Conservation (phyloP, 2,888 invertebrate species). For the Drosophila mettleri region DNA sequence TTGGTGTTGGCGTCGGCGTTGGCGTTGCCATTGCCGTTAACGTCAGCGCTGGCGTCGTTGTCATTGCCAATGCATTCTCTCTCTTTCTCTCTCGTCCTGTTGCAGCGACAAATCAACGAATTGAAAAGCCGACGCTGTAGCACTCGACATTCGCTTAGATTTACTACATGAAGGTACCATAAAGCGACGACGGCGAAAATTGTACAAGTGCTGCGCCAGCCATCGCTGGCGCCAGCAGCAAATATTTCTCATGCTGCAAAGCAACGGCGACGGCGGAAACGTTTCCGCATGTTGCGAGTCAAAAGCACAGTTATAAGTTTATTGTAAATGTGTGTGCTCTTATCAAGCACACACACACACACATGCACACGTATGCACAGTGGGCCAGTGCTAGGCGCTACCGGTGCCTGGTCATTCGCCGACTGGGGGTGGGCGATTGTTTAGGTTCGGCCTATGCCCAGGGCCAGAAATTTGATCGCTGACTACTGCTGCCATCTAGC, state of each 20-base stretch:
- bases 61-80: slow-evolving; percentile 44
- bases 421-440: neutral
- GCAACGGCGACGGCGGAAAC: slow-evolving; percentile 12
- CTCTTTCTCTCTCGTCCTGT: slow-evolving; percentile 1
- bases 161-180: slow-evolving; percentile 31
- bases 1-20: neutral
- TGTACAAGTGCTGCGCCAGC: slow-evolving; percentile 29
- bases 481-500: slow-evolving; percentile 43
- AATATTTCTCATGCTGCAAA: slow-evolving; percentile 49
- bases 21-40: slow-evolving; percentile 5
- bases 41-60: slow-evolving; percentile 11
- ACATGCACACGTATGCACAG: slow-evolving; percentile 4
- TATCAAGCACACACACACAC: slow-evolving; percentile 35
- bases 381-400: slow-evolving; percentile 8
- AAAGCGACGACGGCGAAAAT: slow-evolving; percentile 32
- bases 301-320: slow-evolving; percentile 54
- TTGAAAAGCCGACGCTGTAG: slow-evolving; percentile 2
- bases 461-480: slow-evolving; percentile 48
- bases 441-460: slow-evolving; percentile 17
- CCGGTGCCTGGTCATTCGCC: neutral
- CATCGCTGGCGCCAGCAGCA: slow-evolving; percentile 48
- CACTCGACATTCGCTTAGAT: slow-evolving; percentile 36
- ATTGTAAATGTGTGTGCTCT: slow-evolving; percentile 26
- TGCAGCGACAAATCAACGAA: slow-evolving; percentile 15
- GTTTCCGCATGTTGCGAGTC: slow-evolving; percentile 65